Base-by-base conservation (phyloP, 1,140 invertebrate genomes). In the Cataglyphis hispanica region DNA sequence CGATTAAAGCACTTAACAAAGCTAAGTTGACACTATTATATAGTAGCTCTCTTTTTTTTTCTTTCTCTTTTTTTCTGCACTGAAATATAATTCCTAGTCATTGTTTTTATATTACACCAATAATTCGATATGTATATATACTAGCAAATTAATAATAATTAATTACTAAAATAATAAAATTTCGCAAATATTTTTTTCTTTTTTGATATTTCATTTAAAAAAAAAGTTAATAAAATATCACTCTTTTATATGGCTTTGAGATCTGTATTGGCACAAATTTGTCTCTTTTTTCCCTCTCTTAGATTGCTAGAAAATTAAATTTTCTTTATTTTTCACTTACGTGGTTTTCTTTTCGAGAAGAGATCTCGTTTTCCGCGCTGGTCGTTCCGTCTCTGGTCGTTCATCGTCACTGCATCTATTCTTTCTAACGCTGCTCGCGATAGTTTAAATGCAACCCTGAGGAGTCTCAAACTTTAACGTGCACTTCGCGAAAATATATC, bases 1-100 rank as follows among this genome's bases (percentile, higher is more conserved):
- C 7, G 22, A 27, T 77, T 64, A 78, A 66, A 27, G 11, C 11
- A 78, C 60, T 77, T 34, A 77, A 22, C 40, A 77, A 77, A 64
- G n/a, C 58, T 77, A 37, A 60, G 27, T 66, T 78, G 34, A 78
- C 34, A 78, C 40, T 7, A 40, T 25, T 3, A 31, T 31, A 2
- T 31, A 46, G 13, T 46, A 50, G 46, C 19, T 22, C n/a, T 53
- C 8, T 5, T 4, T 19, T 16, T 19, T 50, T 50, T 0, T 16
- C 13, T 50, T 16, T 19, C 46, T 50, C 1, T 50, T 50, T 16
- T 50, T 16, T 50, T 50, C 13, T 50, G 6, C 10, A 13, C 16
- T 2, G 37, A 64, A 64, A 27, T 77, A 11, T 16, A 0, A 13
- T 43, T 40, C 10, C 74, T 50, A 78, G 22, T n/a, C 8, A 53